phyloP scores from a whole-genome alignment of 2,797 vertebrate species.

The Arrhamphus sclerolepis region DNA sequence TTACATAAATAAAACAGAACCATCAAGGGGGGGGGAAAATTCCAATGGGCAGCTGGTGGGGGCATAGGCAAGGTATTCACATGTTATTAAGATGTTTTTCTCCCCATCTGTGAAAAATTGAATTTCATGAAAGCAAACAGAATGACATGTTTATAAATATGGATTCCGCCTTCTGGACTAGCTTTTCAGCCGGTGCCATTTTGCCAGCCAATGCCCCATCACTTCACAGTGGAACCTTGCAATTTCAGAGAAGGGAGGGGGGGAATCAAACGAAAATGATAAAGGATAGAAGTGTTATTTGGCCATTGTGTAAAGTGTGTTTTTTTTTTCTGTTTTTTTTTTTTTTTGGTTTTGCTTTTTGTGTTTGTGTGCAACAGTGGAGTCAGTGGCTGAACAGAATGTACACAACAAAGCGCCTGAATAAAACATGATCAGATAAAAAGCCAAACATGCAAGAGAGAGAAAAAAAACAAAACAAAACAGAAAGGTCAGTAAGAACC shows the following conservation, averaged over 20 bases:
- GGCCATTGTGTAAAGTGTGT: conserved; percentile 57
- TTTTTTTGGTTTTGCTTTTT: conserved; percentile 19
- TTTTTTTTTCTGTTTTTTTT: conserved; percentile 25
- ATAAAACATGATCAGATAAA: conserved; percentile 85
- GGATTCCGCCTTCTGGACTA: conserved; percentile 61
- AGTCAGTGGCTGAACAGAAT: conserved; percentile 64
- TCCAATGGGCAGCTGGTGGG: conserved; percentile 30
- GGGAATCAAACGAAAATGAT: conserved; percentile 68
- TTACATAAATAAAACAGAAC: conserved; percentile 44
- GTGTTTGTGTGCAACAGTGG: conserved; percentile 30
- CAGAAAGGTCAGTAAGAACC: conserved; percentile 83
- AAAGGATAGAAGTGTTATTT: conserved; percentile 55
- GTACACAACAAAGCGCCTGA: conserved; percentile 77
- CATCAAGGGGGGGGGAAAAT: conserved; percentile 10
- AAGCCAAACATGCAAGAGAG: conserved; percentile 76
- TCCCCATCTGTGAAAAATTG: conserved; percentile 60
- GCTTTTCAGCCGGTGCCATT: conserved; percentile 50
- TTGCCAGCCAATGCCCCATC: conserved; percentile 32
- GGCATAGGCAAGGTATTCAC: conserved; percentile 52
- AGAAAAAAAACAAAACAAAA: too few relatives aligned
- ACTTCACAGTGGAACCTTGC: conserved; percentile 56
- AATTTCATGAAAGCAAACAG: conserved; percentile 74
- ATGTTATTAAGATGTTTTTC: conserved; percentile 56
- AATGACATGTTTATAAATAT: conserved; percentile 75
- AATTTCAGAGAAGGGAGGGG: conserved; percentile 60